Base-by-base conservation (phyloP, 2,797 vertebrate species). In the Acestrorhynchus altus region DNA sequence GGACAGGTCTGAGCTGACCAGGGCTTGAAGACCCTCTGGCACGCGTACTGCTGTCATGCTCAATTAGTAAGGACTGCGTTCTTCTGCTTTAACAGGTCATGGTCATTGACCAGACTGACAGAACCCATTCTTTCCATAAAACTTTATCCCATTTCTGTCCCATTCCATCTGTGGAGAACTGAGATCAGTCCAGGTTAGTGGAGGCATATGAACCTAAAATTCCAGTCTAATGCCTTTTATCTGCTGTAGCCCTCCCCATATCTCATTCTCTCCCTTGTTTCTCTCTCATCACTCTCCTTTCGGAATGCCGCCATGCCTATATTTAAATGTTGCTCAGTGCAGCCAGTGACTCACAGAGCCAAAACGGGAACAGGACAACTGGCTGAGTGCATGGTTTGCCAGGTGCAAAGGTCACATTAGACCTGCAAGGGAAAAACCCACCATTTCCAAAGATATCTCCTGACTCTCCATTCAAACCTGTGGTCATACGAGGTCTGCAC, bases 221-320 rank as follows among this genome's bases (percentile, higher is more conserved):
- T 72, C 52, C 70, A 71, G 40, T 13, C 15, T 49, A 78, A 74
- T 81, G 59, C 70, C 61, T 70, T 35, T 81, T 80, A 81, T 84
- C 72, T 69, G 39, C 77, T 72, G 66, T 49, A 47, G 40, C 28
- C 78, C 65, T 68, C 76, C 76, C 81, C 78, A n/a, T 73, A 82
- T 81, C 82, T 86, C 82, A 87, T 71, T 91, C 88, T 80, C 83
- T 81, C 64, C 59, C 68, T 75, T 81, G 77, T 82, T 81, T 80
- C 72, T 61, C 77, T 79, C 77, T 63, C 74, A 74, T 88, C 86
- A 83, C 91, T 93, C 87, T 84, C 66, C 67, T 66, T 70, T 42
- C 89, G 90, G 92, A 92, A 93, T 90, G 91, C 81, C 77, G 86
- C 70, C 82, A 86, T 75, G 79, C 88, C 92, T 94, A 94, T 88